Evolutionary conservation across 2,113 vertebrate species (phyloP).

Genomic region (Heterotilapia buettikoferi): DNA sequence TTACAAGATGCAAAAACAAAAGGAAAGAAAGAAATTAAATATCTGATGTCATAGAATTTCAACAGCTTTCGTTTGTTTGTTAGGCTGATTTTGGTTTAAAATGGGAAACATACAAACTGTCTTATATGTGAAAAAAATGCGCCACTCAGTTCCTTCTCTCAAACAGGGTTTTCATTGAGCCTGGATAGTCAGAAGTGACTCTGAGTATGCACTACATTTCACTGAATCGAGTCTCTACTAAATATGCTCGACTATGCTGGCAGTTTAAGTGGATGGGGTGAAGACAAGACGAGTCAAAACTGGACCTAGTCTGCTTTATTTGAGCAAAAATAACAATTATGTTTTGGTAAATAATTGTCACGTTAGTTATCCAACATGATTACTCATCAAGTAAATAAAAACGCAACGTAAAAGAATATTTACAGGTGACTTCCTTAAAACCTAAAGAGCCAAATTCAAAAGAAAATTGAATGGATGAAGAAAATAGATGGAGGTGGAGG

Average conservation of each 20-base stretch:
- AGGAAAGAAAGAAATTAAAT: not conserved
- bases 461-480: not conserved
- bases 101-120: not conserved
- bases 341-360: not conserved
- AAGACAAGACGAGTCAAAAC: not conserved
- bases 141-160: not conserved
- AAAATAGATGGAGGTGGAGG: not conserved
- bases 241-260: not conserved
- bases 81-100: not conserved
- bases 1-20: not conserved
- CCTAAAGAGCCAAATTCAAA: not conserved
- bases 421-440: not conserved
- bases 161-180: not conserved
- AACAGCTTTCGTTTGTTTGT: not conserved
- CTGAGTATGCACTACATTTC: not conserved
- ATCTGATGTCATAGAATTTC: not conserved
- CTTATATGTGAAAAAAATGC: not conserved
- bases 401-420: rapidly evolving
- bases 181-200: not conserved
- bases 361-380: not conserved
- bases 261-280: not conserved
- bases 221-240: not conserved
- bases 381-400: not conserved
- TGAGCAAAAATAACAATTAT: not conserved
- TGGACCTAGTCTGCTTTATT: not conserved